Evolutionary conservation across 2,888 invertebrate genomes (phyloP), one percentile per base, ranked within the genome.

Genomic region (Synanthedon andrenaeformis): DNA sequence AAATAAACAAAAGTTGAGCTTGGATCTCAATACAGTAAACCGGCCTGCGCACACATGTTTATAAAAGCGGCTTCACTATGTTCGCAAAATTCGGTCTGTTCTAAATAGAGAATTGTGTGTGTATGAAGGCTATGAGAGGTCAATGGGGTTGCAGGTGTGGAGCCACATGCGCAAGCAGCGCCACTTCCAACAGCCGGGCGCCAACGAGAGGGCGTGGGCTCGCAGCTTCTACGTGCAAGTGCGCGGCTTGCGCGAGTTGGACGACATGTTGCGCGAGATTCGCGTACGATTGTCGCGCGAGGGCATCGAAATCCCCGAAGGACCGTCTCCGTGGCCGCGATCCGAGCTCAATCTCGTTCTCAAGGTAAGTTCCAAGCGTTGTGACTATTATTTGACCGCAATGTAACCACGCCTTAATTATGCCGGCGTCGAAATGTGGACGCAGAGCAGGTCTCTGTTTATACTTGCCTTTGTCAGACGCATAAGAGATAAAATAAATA

Each of bases 221-320:
- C 82, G 83, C 0, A 84, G 89, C 3, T 91, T 92, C 74, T 92
- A 89, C 72, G 88, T 96, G 35, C 94, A 94, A 65, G 72, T 92
- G 49, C 90, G 91, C n/a, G 90, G 92, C 0, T 75, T 96, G 53
- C 88, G 89, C 5, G 96, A 96, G 69, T 90, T 95, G 72, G 89
- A 92, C 63, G 89, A 91, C 23, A 73, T 96, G 55, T 90, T 94
- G 1, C 76, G 82, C 0, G 97, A 97, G 61, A 76, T 97, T 49
- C 90, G 88, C 12, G 56, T 65, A 19, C 89, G 96, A 1, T 85
- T 96, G 4, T 68, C 81, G 1, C 54, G 66, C 0, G 74, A 92
- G 56, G 91, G 92, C 53, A 91, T 96, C 50, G 88, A 86, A 49
- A 80, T 89, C 49, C 79, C 86, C 4, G 74, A 74, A 0, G 88